Evolutionary conservation across 2,888 invertebrate genomes (phyloP), one percentile per base, ranked within the genome.

Genomic region (Busseola fusca): DNA sequence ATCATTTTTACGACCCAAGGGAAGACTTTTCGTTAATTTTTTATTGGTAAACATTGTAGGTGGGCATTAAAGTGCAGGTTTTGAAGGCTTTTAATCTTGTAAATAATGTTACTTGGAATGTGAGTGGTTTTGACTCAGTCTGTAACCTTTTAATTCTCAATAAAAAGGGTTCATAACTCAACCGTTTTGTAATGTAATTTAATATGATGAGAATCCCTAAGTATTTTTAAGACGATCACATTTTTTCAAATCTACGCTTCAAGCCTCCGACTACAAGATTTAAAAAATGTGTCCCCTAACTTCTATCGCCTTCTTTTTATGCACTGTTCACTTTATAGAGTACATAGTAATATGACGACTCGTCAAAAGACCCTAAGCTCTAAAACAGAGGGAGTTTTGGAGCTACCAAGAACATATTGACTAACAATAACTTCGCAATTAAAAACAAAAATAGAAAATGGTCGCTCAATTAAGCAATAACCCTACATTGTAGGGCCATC

Each of bases 401-500:
- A n/a, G 27, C 18, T 59, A 37, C 12, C 10, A 10, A 67, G 7
- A 82, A 71, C 83, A 80, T 74, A 82, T 82, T 71, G 82, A 45
- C 57, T 50, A 56, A 78, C 40, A 73, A 69, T 57, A 72, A 74
- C 63, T 52, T 40, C 60, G 27, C 60, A 72, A 72, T 73, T 70
- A 79, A 76, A 78, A 84, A 78, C 80, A 86, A 87, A 87, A 87
- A 88, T 86, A 87, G 89, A 90, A 76, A 79, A 80, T 89, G 82
- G 84, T 84, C 86, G 87, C 87, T 90, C 89, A 87, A 90, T 92
- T 91, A 90, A 91, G 90, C 92, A 92, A 92, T 91, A 92, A 90
- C 91, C 89, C 91, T 91, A 89, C 88, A 89, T 84, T 86, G 90
- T 92, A 93, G 93, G 88, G 90, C 92, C 91, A 93, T 94, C 90